phyloP scores from a whole-genome alignment of 2,797 vertebrate genomes.

The Jordanella pulchra region DNA sequence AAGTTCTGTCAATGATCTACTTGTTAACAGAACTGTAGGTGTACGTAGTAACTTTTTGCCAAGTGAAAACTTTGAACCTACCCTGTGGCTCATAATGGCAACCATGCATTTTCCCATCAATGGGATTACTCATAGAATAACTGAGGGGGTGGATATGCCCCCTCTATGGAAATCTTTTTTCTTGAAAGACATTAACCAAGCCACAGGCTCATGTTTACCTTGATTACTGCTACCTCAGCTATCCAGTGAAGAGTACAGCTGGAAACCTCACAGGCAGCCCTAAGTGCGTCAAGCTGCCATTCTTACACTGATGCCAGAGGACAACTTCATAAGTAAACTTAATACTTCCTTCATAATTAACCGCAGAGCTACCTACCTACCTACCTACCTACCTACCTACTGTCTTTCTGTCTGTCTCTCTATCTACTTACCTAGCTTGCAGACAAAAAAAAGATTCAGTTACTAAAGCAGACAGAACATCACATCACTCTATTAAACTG shows the following conservation, averaged over 20 bases:
- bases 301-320: conserved; percentile 58
- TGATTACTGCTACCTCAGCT: conserved; percentile 56
- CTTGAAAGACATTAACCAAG: conserved; percentile 24
- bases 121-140: conserved; percentile 18
- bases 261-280: conserved; percentile 52
- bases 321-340: conserved; percentile 3
- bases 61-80: conserved; percentile 11
- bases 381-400: too few relatives aligned
- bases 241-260: conserved; percentile 40
- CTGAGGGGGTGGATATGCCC: conserved; percentile 2
- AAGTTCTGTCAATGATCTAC: conserved; percentile 43
- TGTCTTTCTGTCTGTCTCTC: too few relatives aligned
- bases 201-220: conserved; percentile 34
- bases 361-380: too few relatives aligned
- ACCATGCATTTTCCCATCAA: conserved; percentile 13
- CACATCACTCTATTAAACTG: too few relatives aligned
- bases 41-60: conserved; percentile 6
- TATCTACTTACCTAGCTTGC: too few relatives aligned
- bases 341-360: too few relatives aligned
- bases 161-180: conserved; percentile 42
- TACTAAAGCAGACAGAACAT: too few relatives aligned
- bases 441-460: too few relatives aligned
- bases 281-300: conserved; percentile 53
- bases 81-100: conserved; percentile 4
- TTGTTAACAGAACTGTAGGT: conserved; percentile 4